A percentile compares a stretch with the other conserved stretches of the same genome.
These are phyloP conservation scores for Dendrophyllia cribrosa DNA, from an alignment of 64 coral and sea anemone genomes.

Conservation along the genomic window DNA sequence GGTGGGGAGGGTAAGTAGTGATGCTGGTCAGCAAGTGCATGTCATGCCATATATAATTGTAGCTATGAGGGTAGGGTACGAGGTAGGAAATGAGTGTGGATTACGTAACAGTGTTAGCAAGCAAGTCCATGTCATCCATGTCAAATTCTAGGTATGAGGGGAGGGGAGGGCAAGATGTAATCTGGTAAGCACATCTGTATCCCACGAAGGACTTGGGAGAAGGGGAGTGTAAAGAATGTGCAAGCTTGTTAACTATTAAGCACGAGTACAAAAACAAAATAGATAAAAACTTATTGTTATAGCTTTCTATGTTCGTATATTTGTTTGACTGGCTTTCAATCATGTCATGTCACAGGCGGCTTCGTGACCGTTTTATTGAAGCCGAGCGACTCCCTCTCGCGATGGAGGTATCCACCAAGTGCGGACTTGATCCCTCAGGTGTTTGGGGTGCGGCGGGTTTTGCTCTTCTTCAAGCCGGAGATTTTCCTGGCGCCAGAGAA, in stretches of 20 bases:
- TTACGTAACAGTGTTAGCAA: neutral
- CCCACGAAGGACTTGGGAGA: neutral
- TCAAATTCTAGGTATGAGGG: neutral
- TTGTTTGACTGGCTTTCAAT: neutral
- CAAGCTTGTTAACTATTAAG: neutral
- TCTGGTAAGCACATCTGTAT: neutral
- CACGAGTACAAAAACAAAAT: neutral
- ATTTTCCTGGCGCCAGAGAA: conserved; percentile 84
- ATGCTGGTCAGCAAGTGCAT: no score
- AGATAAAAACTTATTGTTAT: no score
- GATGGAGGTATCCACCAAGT: conserved; percentile 98
- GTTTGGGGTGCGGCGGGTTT: conserved; percentile 95
- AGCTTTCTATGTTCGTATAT: no score
- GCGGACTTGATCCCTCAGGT: conserved; percentile 85
- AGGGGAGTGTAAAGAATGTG: neutral
- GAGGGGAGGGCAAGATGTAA: neutral
- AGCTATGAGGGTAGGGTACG: neutral
- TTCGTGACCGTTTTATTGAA: conserved; percentile 95
- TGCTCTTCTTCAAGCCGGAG: conserved; percentile 86
- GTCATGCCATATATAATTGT: no score
- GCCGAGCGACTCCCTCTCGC: conserved; percentile 90
- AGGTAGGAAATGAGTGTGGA: no score
- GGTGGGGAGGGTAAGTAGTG: neutral
- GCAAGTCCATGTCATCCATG: no score
- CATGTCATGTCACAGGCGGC: conserved; percentile 43